phyloP scores from a whole-genome alignment of 2,113 vertebrate species.

The Prochilodus magdalenae region DNA sequence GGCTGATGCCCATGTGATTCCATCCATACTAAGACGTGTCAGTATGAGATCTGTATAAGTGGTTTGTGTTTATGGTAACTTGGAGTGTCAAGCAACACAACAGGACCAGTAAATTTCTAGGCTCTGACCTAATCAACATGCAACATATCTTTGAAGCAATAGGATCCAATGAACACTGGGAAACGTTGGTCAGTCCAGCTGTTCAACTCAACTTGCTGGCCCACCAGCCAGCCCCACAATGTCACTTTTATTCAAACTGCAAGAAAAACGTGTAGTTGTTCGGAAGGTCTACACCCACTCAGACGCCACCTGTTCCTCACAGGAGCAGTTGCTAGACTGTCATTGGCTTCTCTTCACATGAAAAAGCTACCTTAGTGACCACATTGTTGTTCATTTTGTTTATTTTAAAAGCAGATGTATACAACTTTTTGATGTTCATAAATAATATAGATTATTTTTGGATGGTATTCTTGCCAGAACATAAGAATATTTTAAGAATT shows the following conservation, averaged over 20 bases:
- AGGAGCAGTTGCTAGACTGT: constrained; percentile 32
- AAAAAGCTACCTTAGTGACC: constrained; percentile 48
- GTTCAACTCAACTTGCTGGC: constrained; percentile 2
- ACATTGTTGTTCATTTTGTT: constrained; percentile 61
- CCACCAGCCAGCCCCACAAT: not conserved
- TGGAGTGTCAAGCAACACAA: constrained; percentile 18
- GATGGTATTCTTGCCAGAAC: constrained; percentile 92
- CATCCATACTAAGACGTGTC: not conserved
- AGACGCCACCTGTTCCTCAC: constrained; percentile 46
- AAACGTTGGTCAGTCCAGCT: constrained; percentile 1
- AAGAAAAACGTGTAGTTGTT: constrained; percentile 25
- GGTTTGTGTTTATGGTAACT: constrained; percentile 29
- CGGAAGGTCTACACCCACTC: constrained; percentile 51
- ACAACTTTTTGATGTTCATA: constrained; percentile 94
- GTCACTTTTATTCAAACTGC: constrained; percentile 49
- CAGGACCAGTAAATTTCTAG: constrained; percentile 26
- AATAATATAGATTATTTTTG: constrained; percentile 91
- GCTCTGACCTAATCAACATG: constrained; percentile 21
- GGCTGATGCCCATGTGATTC: not conserved
- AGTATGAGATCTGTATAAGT: not conserved
- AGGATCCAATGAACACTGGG: constrained; percentile 27
- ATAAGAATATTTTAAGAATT: constrained; percentile 88
- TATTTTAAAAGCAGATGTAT: constrained; percentile 84
- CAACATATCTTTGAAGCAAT: constrained; percentile 54
- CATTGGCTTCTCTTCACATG: constrained; percentile 42